Conservation (phyloP, 1,140 invertebrate species). For the Diorhabda sublineata region DNA sequence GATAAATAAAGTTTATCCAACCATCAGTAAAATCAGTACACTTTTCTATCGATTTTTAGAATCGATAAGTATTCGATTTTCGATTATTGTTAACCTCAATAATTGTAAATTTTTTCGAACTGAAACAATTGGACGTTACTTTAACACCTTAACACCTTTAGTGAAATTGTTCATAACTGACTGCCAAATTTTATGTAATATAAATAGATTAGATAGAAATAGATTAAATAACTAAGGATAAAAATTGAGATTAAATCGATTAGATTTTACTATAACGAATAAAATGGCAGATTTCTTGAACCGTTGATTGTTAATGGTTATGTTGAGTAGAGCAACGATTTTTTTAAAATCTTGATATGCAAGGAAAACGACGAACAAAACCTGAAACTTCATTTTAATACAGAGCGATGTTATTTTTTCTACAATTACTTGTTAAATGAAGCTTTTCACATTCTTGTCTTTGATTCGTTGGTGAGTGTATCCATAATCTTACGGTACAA, state of each 20-base stretch:
- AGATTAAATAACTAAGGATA: slow-evolving; percentile 15
- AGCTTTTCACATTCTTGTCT: too few relatives aligned
- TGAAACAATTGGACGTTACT: slow-evolving; percentile 5
- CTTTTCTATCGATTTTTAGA: background rate
- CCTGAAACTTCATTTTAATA: too few relatives aligned
- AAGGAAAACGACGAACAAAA: too few relatives aligned
- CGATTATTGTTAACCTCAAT: background rate
- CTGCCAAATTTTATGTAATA: slow-evolving; percentile 22
- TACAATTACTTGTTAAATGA: too few relatives aligned
- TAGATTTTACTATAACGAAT: background rate
- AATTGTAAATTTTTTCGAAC: slow-evolving; percentile 12
- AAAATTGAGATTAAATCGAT: slow-evolving; percentile 12
- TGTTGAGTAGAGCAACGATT: background rate
- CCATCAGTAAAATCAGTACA: background rate
- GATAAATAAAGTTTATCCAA: background rate
- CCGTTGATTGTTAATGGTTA: background rate
- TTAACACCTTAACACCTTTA: background rate
- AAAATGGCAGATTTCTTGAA: background rate
- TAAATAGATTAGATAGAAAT: slow-evolving; percentile 17
- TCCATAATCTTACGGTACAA: too few relatives aligned
- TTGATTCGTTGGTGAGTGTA: too few relatives aligned
- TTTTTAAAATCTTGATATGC: background rate
- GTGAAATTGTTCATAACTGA: slow-evolving; percentile 14
- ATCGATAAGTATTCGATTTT: background rate
- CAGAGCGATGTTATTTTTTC: too few relatives aligned